A percentile compares a stretch with the other conserved stretches of the same genome.
Conservation (phyloP, 1,140 invertebrate species). For the Zaprionus ornatus region DNA sequence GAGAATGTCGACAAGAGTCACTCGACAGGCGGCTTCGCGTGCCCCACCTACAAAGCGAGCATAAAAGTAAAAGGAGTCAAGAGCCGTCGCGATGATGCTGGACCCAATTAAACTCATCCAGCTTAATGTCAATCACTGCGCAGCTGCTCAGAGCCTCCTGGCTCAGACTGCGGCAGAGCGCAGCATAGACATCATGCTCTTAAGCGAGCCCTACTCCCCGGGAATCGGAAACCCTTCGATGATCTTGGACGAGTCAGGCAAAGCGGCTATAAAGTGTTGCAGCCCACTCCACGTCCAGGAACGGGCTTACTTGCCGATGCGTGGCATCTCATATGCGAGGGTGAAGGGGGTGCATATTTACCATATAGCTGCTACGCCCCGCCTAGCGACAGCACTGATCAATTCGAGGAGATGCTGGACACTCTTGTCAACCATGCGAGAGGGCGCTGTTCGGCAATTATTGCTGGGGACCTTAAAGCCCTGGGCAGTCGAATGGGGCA, state of each 20-base stretch:
- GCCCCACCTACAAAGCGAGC: too few species aligned
- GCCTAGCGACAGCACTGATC: constrained; percentile 1
- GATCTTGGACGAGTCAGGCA: not conserved
- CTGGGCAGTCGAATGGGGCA: too few species aligned
- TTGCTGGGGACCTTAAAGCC: too few species aligned
- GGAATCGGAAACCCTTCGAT: not conserved
- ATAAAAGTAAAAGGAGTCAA: too few species aligned
- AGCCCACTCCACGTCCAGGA: not conserved
- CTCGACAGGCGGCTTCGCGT: too few species aligned
- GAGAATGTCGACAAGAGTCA: too few species aligned
- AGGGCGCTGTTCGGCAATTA: too few species aligned
- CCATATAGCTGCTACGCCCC: not conserved
- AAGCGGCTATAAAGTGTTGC: not conserved
- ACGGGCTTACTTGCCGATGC: not conserved
- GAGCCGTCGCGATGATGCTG: too few species aligned
- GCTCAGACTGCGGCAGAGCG: not conserved
- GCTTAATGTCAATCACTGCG: too few species aligned
- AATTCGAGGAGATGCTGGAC: too few species aligned
- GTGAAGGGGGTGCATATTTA: not conserved
- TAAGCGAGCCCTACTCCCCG: not conserved
- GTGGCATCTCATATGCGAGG: not conserved
- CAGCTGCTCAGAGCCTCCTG: not conserved
- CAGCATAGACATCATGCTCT: not conserved
- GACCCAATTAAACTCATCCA: too few species aligned
- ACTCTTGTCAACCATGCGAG: too few species aligned